Base-by-base conservation (phyloP, 2,113 vertebrate species). In the Globicephala melas region DNA sequence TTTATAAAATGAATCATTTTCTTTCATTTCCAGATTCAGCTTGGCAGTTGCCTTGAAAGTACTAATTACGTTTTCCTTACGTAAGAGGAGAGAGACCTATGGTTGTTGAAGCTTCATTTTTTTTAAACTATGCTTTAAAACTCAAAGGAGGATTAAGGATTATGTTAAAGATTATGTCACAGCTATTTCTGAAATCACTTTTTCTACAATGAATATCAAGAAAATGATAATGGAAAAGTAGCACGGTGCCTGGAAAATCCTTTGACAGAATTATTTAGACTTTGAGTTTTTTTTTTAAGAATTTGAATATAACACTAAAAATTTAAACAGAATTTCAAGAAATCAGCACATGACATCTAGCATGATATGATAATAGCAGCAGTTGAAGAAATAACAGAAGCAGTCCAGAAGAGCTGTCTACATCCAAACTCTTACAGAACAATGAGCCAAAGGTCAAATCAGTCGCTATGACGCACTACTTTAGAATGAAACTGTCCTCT, bases 31-130 rank as follows among this genome's bases (percentile, higher is more conserved):
- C 28, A 95, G 74, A 94, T 95, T 95, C 58, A 71, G n/a, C 58
- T 94, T 97, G 91, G 82, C 88, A 97, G 85, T 96, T 97, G 82
- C 28, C 93, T 93, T 65, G 82, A 86, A 96, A 97, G 89, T 83
- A 95, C 96, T 96, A 97, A 96, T 97, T 98, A 97, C 87, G 77
- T 86, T 96, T 95, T 95, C 55, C 79, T 98, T 98, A 96, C 50
- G 81, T 96, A 98, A 98, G 86, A 89, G 60, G 86, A 50, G 70
- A 95, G 53, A 80, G 73, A 89, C 23, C 93, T 97, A 97, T 98
- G 96, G 95, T 80, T 96, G 68, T 88, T 84, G 68, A 96, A 97
- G 62, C 2, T 97, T 95, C 86, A 38, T 87, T 98, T 91, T 95
- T 73, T 71, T 53, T 33, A 53, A 84, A 89, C 91, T 77, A 88